These are phyloP conservation scores for Lethrus apterus DNA, from an alignment of 1,140 invertebrate genomes.

Conservation along the genomic window DNA sequence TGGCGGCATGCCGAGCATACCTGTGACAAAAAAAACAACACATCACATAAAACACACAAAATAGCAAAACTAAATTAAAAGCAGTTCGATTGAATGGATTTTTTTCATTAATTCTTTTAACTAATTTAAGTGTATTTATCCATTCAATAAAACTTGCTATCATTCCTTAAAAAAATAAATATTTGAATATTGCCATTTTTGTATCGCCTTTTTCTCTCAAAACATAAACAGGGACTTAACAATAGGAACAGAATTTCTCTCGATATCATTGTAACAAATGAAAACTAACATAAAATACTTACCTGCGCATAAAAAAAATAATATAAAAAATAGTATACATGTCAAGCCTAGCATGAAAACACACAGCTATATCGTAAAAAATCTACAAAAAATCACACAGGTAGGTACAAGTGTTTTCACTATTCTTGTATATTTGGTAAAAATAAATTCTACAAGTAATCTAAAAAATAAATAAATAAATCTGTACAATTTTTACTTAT, in stretches of 20 bases:
- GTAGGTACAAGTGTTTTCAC: too few relatives aligned
- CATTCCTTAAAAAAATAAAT: conserved; percentile 1
- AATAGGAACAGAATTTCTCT: too few relatives aligned
- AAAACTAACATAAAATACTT: conserved; percentile 24
- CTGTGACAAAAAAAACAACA: conserved; percentile 41
- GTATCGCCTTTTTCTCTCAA: too few relatives aligned
- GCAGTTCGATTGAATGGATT: too few relatives aligned
- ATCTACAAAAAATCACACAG: conserved; percentile 14
- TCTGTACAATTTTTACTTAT: too few relatives aligned
- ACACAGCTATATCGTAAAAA: conserved; percentile 13
- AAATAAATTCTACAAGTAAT: too few relatives aligned
- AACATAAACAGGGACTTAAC: too few relatives aligned
- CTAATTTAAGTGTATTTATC: too few relatives aligned
- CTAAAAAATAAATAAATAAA: too few relatives aligned
- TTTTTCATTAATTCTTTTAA: background rate
- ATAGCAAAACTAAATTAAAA: background rate
- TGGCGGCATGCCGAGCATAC: conserved; percentile 61
- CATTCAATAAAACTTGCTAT: too few relatives aligned
- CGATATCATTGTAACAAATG: too few relatives aligned
- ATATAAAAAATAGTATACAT: conserved; percentile 2
- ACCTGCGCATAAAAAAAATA: conserved; percentile 17
- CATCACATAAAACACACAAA: conserved; percentile 3
- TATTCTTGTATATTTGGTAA: too few relatives aligned
- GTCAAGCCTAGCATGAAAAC: conserved; percentile 14
- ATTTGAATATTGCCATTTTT: conserved; percentile 29